These are phyloP conservation scores for Cyprinodon diabolis DNA, from an alignment of 2,797 vertebrate genomes.

Conservation along the genomic window DNA sequence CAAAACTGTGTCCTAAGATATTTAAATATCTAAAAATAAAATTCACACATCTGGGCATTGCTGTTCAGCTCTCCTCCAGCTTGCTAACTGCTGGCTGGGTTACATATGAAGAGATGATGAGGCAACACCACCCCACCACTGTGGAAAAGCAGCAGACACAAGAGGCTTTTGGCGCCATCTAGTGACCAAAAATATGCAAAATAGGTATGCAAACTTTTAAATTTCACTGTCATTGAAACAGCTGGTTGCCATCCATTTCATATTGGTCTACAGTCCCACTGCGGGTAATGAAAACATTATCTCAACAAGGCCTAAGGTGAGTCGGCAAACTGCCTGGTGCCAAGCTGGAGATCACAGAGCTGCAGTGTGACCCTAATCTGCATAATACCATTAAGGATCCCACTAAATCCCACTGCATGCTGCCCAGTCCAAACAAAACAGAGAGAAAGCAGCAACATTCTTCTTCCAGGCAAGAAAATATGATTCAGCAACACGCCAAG, in stretches of 20 bases:
- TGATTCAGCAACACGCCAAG: constrained; percentile 57
- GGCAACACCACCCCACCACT: neutral
- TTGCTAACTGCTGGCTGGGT: constrained; percentile 7
- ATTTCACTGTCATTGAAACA: constrained; percentile 6
- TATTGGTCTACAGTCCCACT: constrained; percentile 4
- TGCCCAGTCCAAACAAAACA: constrained; percentile 9
- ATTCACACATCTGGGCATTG: neutral
- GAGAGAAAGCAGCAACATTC: neutral
- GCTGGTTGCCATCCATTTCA: neutral
- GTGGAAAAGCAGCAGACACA: constrained; percentile 14
- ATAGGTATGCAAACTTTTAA: neutral
- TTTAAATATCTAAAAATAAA: neutral
- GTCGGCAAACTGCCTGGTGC: constrained; percentile 20
- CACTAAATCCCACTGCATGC: constrained; percentile 58
- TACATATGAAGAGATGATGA: constrained; percentile 11
- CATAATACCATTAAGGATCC: constrained; percentile 72
- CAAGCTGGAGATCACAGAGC: constrained; percentile 53
- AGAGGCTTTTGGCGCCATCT: constrained; percentile 75
- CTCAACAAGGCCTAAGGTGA: constrained; percentile 1
- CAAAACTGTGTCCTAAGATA: neutral
- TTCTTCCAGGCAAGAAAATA: constrained; percentile 13
- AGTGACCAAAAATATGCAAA: constrained; percentile 41
- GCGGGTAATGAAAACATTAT: constrained; percentile 3
- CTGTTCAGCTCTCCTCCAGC: constrained; percentile 9
- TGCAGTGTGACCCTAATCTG: constrained; percentile 81